These are phyloP conservation scores for Chrysodeixis includens DNA, from an alignment of 2,888 invertebrate species.

Conservation along the genomic window DNA sequence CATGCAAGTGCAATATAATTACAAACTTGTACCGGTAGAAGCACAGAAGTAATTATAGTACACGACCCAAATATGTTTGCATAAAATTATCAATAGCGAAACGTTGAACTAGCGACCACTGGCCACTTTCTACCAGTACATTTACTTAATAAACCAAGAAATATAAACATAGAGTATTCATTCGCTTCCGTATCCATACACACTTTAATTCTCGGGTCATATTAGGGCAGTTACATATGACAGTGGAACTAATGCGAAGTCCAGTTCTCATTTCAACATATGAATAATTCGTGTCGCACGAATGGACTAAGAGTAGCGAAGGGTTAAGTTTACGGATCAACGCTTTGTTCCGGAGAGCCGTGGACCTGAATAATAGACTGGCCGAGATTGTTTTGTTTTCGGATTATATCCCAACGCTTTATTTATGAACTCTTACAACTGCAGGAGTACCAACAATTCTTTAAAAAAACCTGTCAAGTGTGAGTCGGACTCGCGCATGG, in stretches of 20 bases:
- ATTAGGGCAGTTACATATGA: slow-evolving; percentile 6
- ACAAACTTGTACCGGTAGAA: neutral
- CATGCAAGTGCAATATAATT: neutral
- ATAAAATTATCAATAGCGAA: neutral
- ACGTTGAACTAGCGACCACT: neutral
- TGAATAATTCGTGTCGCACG: slow-evolving; percentile 70
- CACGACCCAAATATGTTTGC: neutral
- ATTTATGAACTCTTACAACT: too few relatives aligned
- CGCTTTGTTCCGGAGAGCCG: slow-evolving; percentile 61
- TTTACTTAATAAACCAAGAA: neutral
- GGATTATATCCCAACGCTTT: slow-evolving; percentile 24
- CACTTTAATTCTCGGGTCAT: neutral
- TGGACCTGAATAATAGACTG: slow-evolving; percentile 57
- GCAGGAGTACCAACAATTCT: too few relatives aligned
- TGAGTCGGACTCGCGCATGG: too few relatives aligned
- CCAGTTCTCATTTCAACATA: slow-evolving; percentile 71
- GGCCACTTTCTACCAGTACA: neutral
- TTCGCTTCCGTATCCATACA: neutral
- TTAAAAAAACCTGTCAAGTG: too few relatives aligned
- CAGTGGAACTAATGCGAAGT: slow-evolving; percentile 15
- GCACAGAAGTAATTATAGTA: neutral
- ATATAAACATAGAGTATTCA: neutral
- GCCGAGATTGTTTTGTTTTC: slow-evolving; percentile 27
- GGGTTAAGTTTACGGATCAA: slow-evolving; percentile 69
- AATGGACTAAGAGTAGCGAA: slow-evolving; percentile 70